phyloP scores from a whole-genome alignment of 2,113 vertebrate genomes.

The Colinus virginianus region DNA sequence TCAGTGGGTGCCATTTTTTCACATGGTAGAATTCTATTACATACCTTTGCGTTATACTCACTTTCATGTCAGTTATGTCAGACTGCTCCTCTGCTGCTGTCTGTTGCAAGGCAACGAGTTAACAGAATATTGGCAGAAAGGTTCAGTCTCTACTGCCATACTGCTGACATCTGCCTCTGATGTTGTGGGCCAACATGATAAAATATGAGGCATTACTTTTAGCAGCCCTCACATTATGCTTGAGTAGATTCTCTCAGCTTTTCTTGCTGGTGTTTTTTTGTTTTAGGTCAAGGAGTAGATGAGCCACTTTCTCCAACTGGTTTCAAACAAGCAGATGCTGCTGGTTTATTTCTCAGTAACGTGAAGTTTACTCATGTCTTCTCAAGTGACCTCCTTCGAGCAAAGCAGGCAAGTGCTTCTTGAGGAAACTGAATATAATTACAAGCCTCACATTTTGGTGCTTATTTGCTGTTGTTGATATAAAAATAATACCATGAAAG shows the following conservation, averaged over 20 bases:
- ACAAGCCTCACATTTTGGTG: background rate
- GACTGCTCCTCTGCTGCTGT: too few relatives aligned
- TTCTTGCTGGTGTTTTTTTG: background rate
- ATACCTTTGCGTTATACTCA: too few relatives aligned
- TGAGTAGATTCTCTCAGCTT: background rate
- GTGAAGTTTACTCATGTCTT: slow-evolving; percentile 87
- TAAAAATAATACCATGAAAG: background rate
- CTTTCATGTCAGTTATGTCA: too few relatives aligned
- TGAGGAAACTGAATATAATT: background rate
- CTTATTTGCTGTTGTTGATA: background rate
- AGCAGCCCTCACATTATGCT: background rate
- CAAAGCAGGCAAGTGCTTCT: slow-evolving; percentile 84
- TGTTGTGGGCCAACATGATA: background rate
- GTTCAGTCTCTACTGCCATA: too few relatives aligned
- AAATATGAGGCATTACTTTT: background rate
- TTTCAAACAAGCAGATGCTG: slow-evolving; percentile 86
- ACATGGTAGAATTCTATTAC: too few relatives aligned
- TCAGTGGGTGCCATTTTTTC: too few relatives aligned
- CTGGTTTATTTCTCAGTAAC: slow-evolving; percentile 84
- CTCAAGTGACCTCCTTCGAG: slow-evolving; percentile 89
- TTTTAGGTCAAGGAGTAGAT: slow-evolving; percentile 92
- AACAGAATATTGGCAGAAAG: background rate
- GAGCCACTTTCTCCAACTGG: slow-evolving; percentile 88
- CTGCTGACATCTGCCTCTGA: background rate
- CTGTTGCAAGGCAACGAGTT: too few relatives aligned